Base-by-base conservation (phyloP, 2,888 invertebrate genomes). In the Zygothrica quintamaculata region DNA sequence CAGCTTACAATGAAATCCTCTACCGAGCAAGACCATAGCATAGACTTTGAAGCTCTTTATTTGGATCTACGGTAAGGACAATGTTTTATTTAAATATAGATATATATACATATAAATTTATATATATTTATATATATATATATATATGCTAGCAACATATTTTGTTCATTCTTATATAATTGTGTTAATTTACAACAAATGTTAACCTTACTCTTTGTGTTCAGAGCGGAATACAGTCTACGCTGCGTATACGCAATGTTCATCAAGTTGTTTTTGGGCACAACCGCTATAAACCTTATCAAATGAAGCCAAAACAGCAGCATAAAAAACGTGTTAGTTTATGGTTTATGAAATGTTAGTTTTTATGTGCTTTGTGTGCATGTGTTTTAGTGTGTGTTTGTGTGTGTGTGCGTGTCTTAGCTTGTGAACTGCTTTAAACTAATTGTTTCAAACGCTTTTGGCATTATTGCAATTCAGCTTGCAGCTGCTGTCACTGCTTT, bases 381-480 rank as follows among this genome's bases (percentile, higher is more conserved):
- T 37, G 2, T n/a, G n/a, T n/a, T n/a, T n/a, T n/a, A n/a, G n/a
- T n/a, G 0, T 43, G 5, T 44, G 15, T 31, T 13, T 47, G 8
- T 58, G 3, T 55, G 12, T 18, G 9, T 52, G 33, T 56, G 40
- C 50, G 40, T 64, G 43, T 50, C 15, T 42, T 18, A 65, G 43
- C 44, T 39, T 55, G 46, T 47, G 61, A 46, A 22, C 34, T 74
- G 58, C 74, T 72, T 76, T 65, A 74, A 82, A 85, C 81, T 81
- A 81, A 81, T 86, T 86, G 84, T 66, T 65, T 74, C 31, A 48
- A 65, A 39, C 71, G 67, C 65, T 73, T 77, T 74, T 51, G 60
- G 61, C 55, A 65, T 69, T 72, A 72, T 65, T 65, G 64, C 56
- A 61, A 36, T 66, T 71, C 62, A 61, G 48, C 46, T 58, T 37